Evolutionary conservation across 2,888 invertebrate species (phyloP), one percentile per base, ranked within the genome.

Genomic region (Calliphora vomitoria): DNA sequence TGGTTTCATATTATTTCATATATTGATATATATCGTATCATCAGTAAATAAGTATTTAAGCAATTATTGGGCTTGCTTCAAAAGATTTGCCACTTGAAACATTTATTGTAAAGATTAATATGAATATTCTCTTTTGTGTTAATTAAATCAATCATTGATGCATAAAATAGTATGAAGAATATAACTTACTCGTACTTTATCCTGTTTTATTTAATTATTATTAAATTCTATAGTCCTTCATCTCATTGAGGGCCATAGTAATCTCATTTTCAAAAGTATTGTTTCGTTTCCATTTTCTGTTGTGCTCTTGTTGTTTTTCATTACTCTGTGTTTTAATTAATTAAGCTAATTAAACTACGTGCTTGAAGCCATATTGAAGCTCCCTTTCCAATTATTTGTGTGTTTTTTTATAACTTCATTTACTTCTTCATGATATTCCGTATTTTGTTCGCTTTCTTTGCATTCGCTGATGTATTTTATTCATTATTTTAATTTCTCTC

Each of bases 341-440:
- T 92, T 92, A 90, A 90, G 90, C 91, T 92, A 92, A 92, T 92
- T 92, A 92, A 91, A 90, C 88, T 88, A 91, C 91, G 92, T 92
- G 91, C 91, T 89, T 71, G 68, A 78, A 66, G 82, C 50, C 38
- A 82, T 85, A 72, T 78, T 62, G 38, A 81, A 78, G 47, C 50
- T 18, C 44, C 13, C 72, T 3, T 76, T 41, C 58, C 15, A 15
- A 8, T 66, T 47, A 20, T 50, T 53, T 38, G 4, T 53, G 6
- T 62, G 18, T 13, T 31, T 50, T 53, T 62, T 50, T 69, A 53
- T 75, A 75, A 80, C 55, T 79, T 83, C 11, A 47, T 47, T 68
- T 41, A 55, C 75, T 58, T 72, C 35, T 15, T 60, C 44, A 38
- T 35, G 6, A 35, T 35, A 13, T 44, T 66, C 41, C 20, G 25